Evolutionary conservation across 2,797 vertebrate genomes (phyloP).

Genomic region (Pristis pectinata): DNA sequence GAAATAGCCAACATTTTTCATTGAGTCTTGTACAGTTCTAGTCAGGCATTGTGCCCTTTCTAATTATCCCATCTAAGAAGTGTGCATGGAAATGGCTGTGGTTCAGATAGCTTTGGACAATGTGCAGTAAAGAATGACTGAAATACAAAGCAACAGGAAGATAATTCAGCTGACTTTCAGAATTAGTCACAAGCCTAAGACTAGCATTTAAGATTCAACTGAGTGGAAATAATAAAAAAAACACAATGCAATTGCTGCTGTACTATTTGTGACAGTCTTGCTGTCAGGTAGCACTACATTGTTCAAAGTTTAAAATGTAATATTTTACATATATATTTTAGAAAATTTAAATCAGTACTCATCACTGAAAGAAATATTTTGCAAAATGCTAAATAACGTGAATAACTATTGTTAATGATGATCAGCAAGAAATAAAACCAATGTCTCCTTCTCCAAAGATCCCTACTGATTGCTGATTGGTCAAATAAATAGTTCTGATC

Average conservation of each 20-base stretch:
- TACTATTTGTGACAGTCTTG: neutral
- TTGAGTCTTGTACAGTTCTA: constrained; percentile 44
- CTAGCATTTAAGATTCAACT: neutral
- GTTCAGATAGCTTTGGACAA: constrained; percentile 34
- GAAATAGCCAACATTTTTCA: constrained; percentile 64
- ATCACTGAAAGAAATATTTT: neutral
- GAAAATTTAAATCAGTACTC: neutral
- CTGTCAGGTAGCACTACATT: neutral
- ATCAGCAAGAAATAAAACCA: neutral
- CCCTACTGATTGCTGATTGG: neutral
- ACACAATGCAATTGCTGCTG: neutral
- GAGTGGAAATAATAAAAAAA: neutral
- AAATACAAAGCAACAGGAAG: constrained; percentile 15
- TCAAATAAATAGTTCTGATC: neutral
- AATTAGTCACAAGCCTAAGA: neutral
- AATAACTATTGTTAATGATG: neutral
- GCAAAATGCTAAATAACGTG: neutral
- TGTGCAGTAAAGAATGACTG: neutral
- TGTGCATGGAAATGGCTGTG: constrained; percentile 7
- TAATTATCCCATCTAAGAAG: constrained; percentile 34
- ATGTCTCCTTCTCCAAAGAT: neutral
- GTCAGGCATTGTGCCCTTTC: constrained; percentile 36
- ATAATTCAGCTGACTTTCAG: neutral
- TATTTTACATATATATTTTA: neutral
- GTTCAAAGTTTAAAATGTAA: neutral